These are phyloP conservation scores for Tubulanus polymorphus DNA, from an alignment of 2,888 invertebrate species.

Conservation along the genomic window DNA sequence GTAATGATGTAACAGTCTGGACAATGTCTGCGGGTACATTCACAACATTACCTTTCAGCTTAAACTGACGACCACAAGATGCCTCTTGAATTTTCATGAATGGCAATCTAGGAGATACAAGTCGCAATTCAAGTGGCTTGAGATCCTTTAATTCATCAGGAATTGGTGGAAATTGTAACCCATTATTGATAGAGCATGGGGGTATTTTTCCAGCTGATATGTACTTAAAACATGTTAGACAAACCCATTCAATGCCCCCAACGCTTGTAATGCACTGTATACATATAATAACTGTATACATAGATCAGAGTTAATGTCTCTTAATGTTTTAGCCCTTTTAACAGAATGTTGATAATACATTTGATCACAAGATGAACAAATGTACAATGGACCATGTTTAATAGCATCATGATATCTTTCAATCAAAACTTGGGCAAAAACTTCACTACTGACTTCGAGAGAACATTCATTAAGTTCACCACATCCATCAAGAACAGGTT, in stretches of 20 bases:
- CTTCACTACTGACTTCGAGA: too few species aligned
- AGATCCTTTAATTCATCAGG: neutral
- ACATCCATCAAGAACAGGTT: too few species aligned
- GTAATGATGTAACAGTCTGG: slow-evolving; percentile 19
- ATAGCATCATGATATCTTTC: too few species aligned
- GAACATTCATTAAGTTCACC: too few species aligned
- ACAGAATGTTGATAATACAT: neutral
- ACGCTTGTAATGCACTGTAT: neutral
- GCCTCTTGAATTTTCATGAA: neutral
- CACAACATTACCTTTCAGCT: slow-evolving; percentile 21
- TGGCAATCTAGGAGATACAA: neutral
- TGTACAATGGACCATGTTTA: neutral
- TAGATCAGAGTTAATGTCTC: neutral
- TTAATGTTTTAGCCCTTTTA: neutral
- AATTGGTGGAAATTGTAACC: neutral
- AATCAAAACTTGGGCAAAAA: too few species aligned
- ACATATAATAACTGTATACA: neutral
- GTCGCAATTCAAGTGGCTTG: neutral
- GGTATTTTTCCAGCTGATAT: neutral
- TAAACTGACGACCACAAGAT: slow-evolving; percentile 2
- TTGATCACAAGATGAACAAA: neutral
- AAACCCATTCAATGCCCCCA: neutral
- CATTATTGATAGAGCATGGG: neutral
- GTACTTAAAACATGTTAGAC: neutral
- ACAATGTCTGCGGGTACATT: slow-evolving; percentile 26